Conservation (phyloP, 1,140 invertebrate genomes). For the Stenopsyche tienmushanensis region DNA sequence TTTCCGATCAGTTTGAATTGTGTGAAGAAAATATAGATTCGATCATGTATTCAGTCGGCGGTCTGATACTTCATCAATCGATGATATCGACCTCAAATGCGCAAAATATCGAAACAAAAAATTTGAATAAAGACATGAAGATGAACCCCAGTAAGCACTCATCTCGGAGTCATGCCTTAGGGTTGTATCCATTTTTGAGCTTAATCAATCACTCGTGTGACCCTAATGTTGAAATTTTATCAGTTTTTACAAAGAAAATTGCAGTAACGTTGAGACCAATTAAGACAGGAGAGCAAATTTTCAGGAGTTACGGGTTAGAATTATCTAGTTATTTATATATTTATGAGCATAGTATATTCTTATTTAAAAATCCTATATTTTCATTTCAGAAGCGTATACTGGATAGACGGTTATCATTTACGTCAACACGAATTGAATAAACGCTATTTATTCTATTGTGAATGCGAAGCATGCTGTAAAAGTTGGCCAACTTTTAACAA, state of each 20-base stretch:
- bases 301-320: constrained; percentile 68
- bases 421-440: constrained; percentile 66
- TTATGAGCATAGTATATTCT: not conserved
- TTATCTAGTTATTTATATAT: too few relatives aligned
- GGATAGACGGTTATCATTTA: constrained; percentile 62
- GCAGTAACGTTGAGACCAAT: constrained; percentile 65
- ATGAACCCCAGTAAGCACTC: too few relatives aligned
- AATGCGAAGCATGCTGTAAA: constrained; percentile 81
- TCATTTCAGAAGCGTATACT: constrained; percentile 68
- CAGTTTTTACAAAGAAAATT: too few relatives aligned
- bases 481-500: too few relatives aligned
- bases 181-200: constrained; percentile 73
- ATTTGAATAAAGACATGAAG: constrained; percentile 50
- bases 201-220: constrained; percentile 93
- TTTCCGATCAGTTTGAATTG: too few relatives aligned
- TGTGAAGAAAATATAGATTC: constrained; percentile 44
- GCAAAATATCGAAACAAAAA: constrained; percentile 67
- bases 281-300: constrained; percentile 64
- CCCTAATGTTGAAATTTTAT: too few relatives aligned
- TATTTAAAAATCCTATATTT: too few relatives aligned
- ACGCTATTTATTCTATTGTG: constrained; percentile 86
- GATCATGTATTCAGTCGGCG: constrained; percentile 48
- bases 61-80: constrained; percentile 69
- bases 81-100: constrained; percentile 83
- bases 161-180: constrained; percentile 60